phyloP scores from a whole-genome alignment of 2,888 invertebrate species.

The Clostera curtula region DNA sequence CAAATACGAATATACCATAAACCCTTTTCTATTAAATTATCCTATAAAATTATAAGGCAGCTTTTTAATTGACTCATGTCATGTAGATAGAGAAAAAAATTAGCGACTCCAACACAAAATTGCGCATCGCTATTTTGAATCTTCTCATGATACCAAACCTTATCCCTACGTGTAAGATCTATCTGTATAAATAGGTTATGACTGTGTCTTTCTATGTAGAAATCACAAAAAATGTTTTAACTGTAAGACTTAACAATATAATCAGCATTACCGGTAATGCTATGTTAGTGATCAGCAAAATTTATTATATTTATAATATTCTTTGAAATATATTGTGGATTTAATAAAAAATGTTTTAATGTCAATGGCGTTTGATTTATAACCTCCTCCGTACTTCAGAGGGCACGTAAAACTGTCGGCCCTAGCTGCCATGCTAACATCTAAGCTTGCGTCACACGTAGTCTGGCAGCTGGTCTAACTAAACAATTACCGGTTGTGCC shows the following conservation, averaged over 20 bases:
- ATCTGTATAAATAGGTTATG: slow-evolving; percentile 16
- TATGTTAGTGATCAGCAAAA: slow-evolving; percentile 54
- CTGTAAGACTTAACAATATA: slow-evolving; percentile 40
- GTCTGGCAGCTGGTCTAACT: no score
- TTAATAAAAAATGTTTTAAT: slow-evolving; percentile 68
- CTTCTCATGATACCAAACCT: slow-evolving; percentile 17
- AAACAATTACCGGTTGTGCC: no score
- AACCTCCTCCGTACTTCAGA: no score
- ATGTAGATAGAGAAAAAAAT: slow-evolving; percentile 7
- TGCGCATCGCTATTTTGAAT: slow-evolving; percentile 12
- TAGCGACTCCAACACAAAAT: slow-evolving; percentile 13
- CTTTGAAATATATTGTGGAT: slow-evolving; percentile 73
- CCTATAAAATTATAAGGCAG: no score
- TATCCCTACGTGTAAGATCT: slow-evolving; percentile 12
- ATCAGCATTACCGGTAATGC: slow-evolving; percentile 52
- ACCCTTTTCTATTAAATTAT: no score
- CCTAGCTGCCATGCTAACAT: no score
- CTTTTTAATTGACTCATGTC: no score
- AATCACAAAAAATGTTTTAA: slow-evolving; percentile 35
- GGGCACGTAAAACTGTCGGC: no score
- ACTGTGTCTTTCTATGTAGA: slow-evolving; percentile 28
- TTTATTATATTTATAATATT: slow-evolving; percentile 72
- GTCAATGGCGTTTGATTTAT: slow-evolving; percentile 50
- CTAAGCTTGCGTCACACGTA: no score
- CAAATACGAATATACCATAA: no score